Percentiles rank a stretch among this genome's conserved stretches.
These are phyloP conservation scores for Leptopterna dolabrata DNA, from an alignment of 2,888 invertebrate genomes.

Conservation along the genomic window DNA sequence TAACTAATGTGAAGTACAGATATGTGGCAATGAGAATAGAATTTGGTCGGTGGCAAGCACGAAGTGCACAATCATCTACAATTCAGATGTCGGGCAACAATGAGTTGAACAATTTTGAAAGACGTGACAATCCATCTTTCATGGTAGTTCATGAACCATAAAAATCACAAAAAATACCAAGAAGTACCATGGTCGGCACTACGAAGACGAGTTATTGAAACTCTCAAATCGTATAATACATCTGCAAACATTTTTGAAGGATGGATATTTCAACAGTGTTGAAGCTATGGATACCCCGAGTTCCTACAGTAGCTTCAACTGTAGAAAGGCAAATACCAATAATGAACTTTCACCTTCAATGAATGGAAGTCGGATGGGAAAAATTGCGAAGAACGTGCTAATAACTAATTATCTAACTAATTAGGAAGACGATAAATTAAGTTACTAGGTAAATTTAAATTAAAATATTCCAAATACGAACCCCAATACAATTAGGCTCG, in stretches of 20 bases:
- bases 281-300: neutral
- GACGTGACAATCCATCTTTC: neutral
- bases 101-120: neutral
- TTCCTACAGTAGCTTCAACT: neutral
- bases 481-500: neutral
- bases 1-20: neutral
- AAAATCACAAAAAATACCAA: neutral
- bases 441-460: neutral
- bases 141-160: neutral
- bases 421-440: neutral
- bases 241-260: no score
- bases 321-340: neutral
- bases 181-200: neutral
- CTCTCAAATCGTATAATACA: neutral
- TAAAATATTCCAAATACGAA: neutral
- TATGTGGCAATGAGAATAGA: neutral
- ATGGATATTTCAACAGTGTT: neutral
- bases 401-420: neutral
- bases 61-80: neutral
- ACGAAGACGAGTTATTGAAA: neutral
- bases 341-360: neutral
- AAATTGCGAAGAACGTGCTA: neutral
- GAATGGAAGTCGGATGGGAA: neutral
- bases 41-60: neutral
- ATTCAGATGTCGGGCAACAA: neutral